Evolutionary conservation across 2,113 vertebrate species (phyloP), one percentile per base, ranked within the genome.

Genomic region (Varanus salvator): DNA sequence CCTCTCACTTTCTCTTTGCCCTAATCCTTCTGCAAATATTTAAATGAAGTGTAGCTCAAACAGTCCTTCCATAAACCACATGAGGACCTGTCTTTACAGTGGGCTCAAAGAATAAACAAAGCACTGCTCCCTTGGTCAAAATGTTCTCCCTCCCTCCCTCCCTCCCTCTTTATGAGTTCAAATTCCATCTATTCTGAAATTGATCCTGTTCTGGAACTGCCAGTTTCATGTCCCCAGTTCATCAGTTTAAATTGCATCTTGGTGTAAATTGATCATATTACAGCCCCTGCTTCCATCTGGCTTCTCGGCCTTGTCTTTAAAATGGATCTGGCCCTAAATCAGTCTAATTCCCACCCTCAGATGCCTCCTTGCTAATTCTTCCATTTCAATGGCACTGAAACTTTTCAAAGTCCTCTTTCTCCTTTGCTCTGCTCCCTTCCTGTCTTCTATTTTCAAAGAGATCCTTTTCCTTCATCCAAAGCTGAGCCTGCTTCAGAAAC

Each of bases 251-350:
- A 96, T 95, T n/a, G 0, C 87, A 93, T 94, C 89, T 93, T 38
- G 52, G 86, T 91, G 75, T 82, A 93, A 96, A 93, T 84, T 88
- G 84, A 92, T 93, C 93, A 94, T 83, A 94, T 91, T 92, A 74
- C 77, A 93, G 93, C 81, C 68, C 57, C 89, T 90, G 90, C 89
- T 90, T 86, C 93, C 78, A 90, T 91, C 21, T 86, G n/a, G n/a
- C 87, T 91, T 89, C 72, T 52, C 38, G 94, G 83, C 80, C 91
- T 94, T 48, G 84, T 92, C 89, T 94, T 93, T 95, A 95, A 94
- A 96, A 94, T 94, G 86, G 94, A 91, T 95, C 92, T 94, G 75
- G 66, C 89, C 90, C 90, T 85, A 91, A 93, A 94, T 93, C 90
- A 91, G 83, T 88, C 87, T 76, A 81, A 74, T 94, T 93, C 80